Conservation (phyloP, 1,140 invertebrate species). For the Mylabris phalerata region DNA sequence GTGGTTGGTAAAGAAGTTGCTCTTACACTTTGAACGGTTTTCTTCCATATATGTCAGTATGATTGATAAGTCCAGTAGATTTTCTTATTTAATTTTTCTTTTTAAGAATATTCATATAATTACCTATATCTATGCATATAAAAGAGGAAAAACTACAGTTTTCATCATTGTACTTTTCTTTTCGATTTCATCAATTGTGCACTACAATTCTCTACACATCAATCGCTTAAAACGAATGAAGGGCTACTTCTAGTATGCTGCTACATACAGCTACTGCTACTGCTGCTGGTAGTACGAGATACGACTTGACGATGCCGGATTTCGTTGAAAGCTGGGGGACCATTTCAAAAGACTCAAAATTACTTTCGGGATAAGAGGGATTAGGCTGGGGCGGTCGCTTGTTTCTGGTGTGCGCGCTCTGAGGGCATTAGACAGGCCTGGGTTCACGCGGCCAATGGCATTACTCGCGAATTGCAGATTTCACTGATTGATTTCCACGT, state of each 20-base stretch:
- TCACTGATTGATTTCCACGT: slow-evolving; percentile 31
- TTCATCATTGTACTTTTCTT: too few species aligned
- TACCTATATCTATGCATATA: too few species aligned
- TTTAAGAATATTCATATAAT: too few species aligned
- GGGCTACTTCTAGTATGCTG: too few species aligned
- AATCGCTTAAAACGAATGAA: too few species aligned
- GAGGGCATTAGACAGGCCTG: slow-evolving; percentile 37
- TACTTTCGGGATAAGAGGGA: slow-evolving; percentile 45
- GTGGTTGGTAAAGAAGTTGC: slow-evolving; percentile 3
- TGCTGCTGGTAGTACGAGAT: slow-evolving; percentile 35
- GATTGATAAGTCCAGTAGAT: neutral
- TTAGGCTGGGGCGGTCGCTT: slow-evolving; percentile 40
- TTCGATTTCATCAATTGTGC: too few species aligned
- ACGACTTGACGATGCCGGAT: slow-evolving; percentile 34
- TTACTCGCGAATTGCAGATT: slow-evolving; percentile 35
- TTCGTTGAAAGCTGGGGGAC: slow-evolving; percentile 40
- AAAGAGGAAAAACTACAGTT: too few species aligned
- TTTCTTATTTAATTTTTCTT: too few species aligned
- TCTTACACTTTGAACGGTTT: too few species aligned
- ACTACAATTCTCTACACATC: too few species aligned
- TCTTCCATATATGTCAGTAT: neutral
- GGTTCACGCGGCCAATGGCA: slow-evolving; percentile 35
- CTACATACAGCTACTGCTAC: too few species aligned
- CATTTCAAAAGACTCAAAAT: slow-evolving; percentile 46
- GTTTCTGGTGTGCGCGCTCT: slow-evolving; percentile 35